These are phyloP conservation scores for Galerucella calmariensis DNA, from an alignment of 2,888 invertebrate genomes.

Conservation along the genomic window DNA sequence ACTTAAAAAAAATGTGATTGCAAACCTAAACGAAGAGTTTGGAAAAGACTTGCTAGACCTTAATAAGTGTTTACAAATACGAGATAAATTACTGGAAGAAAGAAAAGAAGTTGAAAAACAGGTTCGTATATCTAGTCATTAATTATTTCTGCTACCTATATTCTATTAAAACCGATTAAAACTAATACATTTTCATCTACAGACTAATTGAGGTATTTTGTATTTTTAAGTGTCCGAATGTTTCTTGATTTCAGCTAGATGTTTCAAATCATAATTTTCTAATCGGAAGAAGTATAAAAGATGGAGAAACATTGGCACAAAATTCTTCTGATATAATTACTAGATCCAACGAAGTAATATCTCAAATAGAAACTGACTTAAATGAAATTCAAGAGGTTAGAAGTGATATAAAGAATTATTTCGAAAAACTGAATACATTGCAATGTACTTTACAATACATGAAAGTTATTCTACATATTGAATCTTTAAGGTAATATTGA, in stretches of 20 bases:
- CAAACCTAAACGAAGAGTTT: constrained; percentile 68
- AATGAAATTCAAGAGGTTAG: constrained; percentile 65
- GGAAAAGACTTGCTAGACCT: constrained; percentile 69
- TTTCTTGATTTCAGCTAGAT: constrained; percentile 62
- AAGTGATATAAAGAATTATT: constrained; percentile 69
- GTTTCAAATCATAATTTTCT: constrained; percentile 71
- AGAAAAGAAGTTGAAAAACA: constrained; percentile 64
- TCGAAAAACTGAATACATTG: constrained; percentile 69
- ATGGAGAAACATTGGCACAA: constrained; percentile 64
- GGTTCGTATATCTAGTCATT: constrained; percentile 52
- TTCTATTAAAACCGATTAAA: no score
- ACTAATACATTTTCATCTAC: not conserved
- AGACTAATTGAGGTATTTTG: not conserved
- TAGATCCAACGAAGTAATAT: constrained; percentile 66
- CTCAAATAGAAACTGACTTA: constrained; percentile 66
- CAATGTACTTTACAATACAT: constrained; percentile 74
- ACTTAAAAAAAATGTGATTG: constrained; percentile 61
- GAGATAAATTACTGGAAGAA: constrained; percentile 61
- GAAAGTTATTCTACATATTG: constrained; percentile 71
- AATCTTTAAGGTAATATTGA: constrained; percentile 5
- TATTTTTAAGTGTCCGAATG: not conserved
- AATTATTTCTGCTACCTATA: not conserved
- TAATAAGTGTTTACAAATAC: constrained; percentile 67
- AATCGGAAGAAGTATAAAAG: constrained; percentile 68
- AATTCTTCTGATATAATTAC: constrained; percentile 66